These are phyloP conservation scores for Nyleta sp. DNA, from an alignment of 2,888 invertebrate species.

Conservation along the genomic window DNA sequence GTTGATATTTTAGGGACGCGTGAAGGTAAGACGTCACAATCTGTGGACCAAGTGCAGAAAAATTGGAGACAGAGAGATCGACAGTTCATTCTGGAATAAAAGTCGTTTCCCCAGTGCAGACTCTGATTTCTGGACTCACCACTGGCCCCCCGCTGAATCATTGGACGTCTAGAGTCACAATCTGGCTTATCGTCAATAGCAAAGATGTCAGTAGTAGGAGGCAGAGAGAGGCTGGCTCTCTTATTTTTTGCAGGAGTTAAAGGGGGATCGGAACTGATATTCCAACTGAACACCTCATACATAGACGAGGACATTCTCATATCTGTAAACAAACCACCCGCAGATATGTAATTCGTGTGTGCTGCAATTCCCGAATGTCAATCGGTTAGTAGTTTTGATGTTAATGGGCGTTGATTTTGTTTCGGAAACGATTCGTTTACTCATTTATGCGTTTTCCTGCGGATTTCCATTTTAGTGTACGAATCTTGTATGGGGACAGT, in stretches of 20 bases:
- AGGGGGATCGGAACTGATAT: slow-evolving; percentile 81
- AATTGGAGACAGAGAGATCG: slow-evolving; percentile 66
- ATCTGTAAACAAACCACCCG: slow-evolving; percentile 82
- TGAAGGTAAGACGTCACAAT: slow-evolving; percentile 36
- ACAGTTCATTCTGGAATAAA: slow-evolving; percentile 61
- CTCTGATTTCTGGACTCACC: slow-evolving; percentile 77
- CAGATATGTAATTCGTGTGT: slow-evolving; percentile 26
- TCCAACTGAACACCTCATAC: slow-evolving; percentile 90
- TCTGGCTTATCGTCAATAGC: slow-evolving; percentile 80
- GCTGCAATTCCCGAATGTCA: background rate
- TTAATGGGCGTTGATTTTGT: too few species aligned
- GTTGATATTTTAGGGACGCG: slow-evolving; percentile 26
- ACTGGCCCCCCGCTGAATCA: slow-evolving; percentile 80
- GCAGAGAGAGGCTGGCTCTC: slow-evolving; percentile 82
- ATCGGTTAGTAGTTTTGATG: slow-evolving; percentile 9
- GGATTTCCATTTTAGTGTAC: too few species aligned
- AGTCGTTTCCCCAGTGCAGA: slow-evolving; percentile 58
- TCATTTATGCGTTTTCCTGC: too few species aligned
- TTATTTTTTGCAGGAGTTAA: slow-evolving; percentile 81
- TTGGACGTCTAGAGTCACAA: slow-evolving; percentile 80
- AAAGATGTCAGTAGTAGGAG: slow-evolving; percentile 82
- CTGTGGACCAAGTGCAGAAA: slow-evolving; percentile 63
- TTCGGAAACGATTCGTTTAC: too few species aligned
- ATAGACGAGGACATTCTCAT: slow-evolving; percentile 88
- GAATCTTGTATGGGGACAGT: too few species aligned